These are phyloP conservation scores for Sphaerophoria rueppellii DNA, from an alignment of 2,888 invertebrate genomes.

Conservation along the genomic window DNA sequence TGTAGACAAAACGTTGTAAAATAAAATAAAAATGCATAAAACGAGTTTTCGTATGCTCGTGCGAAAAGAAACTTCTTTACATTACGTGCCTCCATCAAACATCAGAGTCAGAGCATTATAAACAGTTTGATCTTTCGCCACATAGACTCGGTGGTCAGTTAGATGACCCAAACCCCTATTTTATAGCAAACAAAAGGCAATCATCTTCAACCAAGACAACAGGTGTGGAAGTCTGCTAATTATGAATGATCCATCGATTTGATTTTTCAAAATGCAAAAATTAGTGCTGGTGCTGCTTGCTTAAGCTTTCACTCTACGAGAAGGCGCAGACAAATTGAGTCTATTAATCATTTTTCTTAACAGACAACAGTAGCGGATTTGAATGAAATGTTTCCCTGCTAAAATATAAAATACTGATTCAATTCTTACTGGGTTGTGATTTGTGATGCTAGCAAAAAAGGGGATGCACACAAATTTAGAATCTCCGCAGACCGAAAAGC, in stretches of 20 bases:
- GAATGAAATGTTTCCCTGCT: neutral
- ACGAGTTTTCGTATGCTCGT: neutral
- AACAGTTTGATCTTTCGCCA: constrained; percentile 21
- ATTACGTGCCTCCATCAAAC: neutral
- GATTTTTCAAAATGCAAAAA: constrained; percentile 4
- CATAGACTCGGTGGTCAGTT: neutral
- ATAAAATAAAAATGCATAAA: constrained; percentile 36
- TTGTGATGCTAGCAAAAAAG: too few species aligned
- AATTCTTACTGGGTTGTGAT: too few species aligned
- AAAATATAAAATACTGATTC: too few species aligned
- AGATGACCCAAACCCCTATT: neutral
- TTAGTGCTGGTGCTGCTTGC: neutral
- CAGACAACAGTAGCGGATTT: neutral
- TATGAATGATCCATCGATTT: neutral
- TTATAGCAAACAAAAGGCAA: constrained; percentile 6
- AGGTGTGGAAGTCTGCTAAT: constrained; percentile 28
- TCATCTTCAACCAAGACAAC: constrained; percentile 4
- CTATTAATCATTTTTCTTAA: constrained; percentile 5
- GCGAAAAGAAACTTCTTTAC: constrained; percentile 22
- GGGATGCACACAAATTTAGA: too few species aligned
- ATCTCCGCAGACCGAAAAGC: too few species aligned
- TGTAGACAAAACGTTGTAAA: constrained; percentile 8
- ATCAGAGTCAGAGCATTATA: neutral
- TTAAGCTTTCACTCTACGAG: constrained; percentile 21
- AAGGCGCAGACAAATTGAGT: constrained; percentile 9